Evolutionary conservation across 2,888 invertebrate genomes (phyloP).

Genomic region (Agonopterix subpropinquella): DNA sequence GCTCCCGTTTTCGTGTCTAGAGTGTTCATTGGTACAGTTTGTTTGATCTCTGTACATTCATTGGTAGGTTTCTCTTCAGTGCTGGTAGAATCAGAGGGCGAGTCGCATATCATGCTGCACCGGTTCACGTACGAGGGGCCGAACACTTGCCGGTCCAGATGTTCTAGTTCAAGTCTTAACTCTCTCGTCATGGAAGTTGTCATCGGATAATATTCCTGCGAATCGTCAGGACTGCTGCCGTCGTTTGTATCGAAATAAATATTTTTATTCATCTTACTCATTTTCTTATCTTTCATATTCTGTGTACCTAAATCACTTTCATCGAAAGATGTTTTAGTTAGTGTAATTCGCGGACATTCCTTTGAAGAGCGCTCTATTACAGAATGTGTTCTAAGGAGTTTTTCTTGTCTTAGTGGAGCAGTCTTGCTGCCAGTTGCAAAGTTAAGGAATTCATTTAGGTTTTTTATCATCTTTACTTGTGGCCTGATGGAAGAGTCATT

Average conservation of each 20-base stretch:
- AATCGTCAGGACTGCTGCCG: slow-evolving; percentile 85
- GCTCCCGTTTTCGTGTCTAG: slow-evolving; percentile 33
- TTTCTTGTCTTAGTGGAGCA: slow-evolving; percentile 32
- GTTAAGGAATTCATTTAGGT: slow-evolving; percentile 89
- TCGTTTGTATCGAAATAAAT: slow-evolving; percentile 59
- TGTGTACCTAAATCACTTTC: slow-evolving; percentile 37
- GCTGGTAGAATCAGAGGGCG: slow-evolving; percentile 61
- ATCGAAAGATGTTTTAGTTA: slow-evolving; percentile 52
- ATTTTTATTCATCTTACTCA: slow-evolving; percentile 38
- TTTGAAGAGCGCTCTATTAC: slow-evolving; percentile 46
- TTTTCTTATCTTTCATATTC: slow-evolving; percentile 33
- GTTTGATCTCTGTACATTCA: slow-evolving; percentile 35
- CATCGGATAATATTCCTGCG: slow-evolving; percentile 90
- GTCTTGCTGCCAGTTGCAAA: slow-evolving; percentile 81
- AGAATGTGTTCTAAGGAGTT: slow-evolving; percentile 50
- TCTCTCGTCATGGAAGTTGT: slow-evolving; percentile 91
- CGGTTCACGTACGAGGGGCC: slow-evolving; percentile 69
- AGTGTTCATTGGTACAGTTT: slow-evolving; percentile 27
- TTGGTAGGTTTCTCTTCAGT: slow-evolving; percentile 54
- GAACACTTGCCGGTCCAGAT: slow-evolving; percentile 89
- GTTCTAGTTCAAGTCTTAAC: slow-evolving; percentile 86
- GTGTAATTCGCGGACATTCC: slow-evolving; percentile 50
- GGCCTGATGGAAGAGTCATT: slow-evolving; percentile 45
- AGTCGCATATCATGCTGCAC: slow-evolving; percentile 56
- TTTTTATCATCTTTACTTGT: slow-evolving; percentile 79